Evolutionary conservation across 2,888 invertebrate species (phyloP), one percentile per base, ranked within the genome.

Genomic region (Agapostemon virescens): DNA sequence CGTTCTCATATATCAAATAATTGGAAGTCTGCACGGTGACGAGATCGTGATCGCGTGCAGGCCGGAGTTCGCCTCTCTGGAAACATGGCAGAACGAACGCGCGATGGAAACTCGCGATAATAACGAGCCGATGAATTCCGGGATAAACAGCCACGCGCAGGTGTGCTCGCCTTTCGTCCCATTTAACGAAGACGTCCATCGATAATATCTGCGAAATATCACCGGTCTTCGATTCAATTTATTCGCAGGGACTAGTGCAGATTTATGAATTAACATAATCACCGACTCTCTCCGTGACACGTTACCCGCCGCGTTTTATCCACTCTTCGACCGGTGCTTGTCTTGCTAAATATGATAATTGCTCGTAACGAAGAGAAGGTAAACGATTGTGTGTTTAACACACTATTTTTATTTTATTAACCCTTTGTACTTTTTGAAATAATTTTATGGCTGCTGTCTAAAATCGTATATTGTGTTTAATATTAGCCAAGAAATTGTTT

Each of bases 81-180:
- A 9, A 36, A 26, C 20, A 20, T 58, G 30, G 61, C n/a, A 36
- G 36, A 15, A 30, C 13, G 36, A 36, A 42, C 38, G 26, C 38
- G 30, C 26, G n/a, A 40, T 33, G 40, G 52, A 76, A 74, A 77
- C 58, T 74, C 73, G 23, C 20, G 52, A 77, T 67, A 74, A 74
- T 45, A 63, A 40, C 64, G n/a, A 4, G 52, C 64, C 38, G 49
- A 64, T 72, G 30, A 72, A 72, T 30, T 38, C 30, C 33, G 0
- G 26, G 49, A 40, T 40, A 52, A 64, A 72, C 45, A 52, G 33
- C 52, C 30, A 38, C 49, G 71, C 20, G 63, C 33, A 49, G 7
- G 20, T n/a, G 38, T 42, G 49, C 49, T 33, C 63, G 42, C 20
- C 33, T 20, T 58, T 33, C 17, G 15, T 20, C 38, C 20, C 1